Evolutionary conservation across 2,113 vertebrate genomes (phyloP).

Genomic region (Cinclus mexicanus): DNA sequence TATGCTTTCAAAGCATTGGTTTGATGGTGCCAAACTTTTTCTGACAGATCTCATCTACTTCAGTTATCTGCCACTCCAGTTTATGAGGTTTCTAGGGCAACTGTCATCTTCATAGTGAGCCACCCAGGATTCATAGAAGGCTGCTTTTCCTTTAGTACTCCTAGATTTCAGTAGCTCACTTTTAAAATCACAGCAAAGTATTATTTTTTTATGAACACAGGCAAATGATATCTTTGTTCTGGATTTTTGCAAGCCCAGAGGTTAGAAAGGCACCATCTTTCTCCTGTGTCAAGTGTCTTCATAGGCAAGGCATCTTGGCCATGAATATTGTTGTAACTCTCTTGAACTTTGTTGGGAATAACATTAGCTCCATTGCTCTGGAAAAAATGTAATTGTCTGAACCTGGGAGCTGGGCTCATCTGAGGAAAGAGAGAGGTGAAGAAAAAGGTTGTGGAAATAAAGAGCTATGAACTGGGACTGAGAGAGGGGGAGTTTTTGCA

Average conservation of each 20-base stretch:
- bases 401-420: background rate
- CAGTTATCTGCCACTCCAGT: constrained; percentile 3
- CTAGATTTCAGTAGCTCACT: background rate
- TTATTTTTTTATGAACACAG: background rate
- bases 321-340: background rate
- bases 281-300: background rate
- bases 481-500: background rate
- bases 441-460: background rate
- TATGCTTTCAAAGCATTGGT: constrained; percentile 46
- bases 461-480: background rate
- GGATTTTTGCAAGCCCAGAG: background rate
- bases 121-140: background rate
- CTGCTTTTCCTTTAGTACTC: background rate
- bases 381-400: background rate
- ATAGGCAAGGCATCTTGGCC: background rate
- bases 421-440: background rate
- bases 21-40: constrained; percentile 46
- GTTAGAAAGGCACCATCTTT: background rate
- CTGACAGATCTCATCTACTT: constrained; percentile 37
- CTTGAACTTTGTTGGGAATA: background rate
- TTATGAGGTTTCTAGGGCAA: constrained; percentile 54
- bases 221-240: background rate
- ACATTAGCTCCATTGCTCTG: background rate
- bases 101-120: background rate
- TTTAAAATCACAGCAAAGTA: background rate